phyloP scores from a whole-genome alignment of 2,888 invertebrate genomes.

The Heliconius aoede region DNA sequence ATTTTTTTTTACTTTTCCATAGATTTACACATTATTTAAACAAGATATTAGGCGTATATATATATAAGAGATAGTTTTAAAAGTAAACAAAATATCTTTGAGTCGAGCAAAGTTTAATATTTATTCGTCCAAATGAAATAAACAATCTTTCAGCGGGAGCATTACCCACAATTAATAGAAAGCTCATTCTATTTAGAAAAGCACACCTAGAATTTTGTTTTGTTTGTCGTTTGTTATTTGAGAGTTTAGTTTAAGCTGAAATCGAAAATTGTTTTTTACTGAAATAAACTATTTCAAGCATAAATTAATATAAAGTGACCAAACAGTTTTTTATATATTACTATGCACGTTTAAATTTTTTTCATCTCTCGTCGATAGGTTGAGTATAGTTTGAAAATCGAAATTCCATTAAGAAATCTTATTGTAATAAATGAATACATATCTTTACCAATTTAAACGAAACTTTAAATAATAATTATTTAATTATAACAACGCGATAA shows the following conservation, averaged over 20 bases:
- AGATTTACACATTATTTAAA: background rate
- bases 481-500: background rate
- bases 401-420: no score
- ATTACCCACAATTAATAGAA: background rate
- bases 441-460: background rate
- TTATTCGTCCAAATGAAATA: conserved; percentile 10
- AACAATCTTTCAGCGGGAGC: conserved; percentile 8
- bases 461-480: background rate
- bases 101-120: background rate
- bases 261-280: no score
- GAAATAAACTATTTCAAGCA: no score
- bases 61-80: background rate
- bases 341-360: no score
- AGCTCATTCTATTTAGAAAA: background rate
- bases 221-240: background rate
- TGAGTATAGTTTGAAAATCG: no score
- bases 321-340: no score
- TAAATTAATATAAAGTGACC: no score
- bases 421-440: no score
- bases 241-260: background rate
- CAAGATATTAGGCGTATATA: background rate
- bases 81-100: background rate
- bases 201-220: background rate
- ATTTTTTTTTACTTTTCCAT: background rate
- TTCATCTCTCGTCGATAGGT: no score